Percentiles rank a stretch among this genome's conserved stretches.
These are phyloP conservation scores for Ailuropoda melanoleuca DNA, from an alignment of 2,113 vertebrate species.

Conservation along the genomic window DNA sequence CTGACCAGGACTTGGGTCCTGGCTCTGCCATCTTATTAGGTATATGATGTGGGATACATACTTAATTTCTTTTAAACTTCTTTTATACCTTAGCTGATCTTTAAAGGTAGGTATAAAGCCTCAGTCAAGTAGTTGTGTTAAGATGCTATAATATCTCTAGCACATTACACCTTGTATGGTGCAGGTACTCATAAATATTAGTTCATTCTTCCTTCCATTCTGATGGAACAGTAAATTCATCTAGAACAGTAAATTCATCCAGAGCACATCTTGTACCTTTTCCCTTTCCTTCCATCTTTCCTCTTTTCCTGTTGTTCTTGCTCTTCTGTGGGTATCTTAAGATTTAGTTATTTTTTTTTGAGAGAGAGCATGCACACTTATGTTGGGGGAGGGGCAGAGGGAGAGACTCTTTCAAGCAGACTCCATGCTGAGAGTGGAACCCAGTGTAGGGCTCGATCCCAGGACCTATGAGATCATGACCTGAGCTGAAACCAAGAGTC, in stretches of 20 bases:
- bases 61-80: neutral
- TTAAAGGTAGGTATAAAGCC: neutral
- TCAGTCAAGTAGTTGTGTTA: constrained; percentile 4
- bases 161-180: neutral
- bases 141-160: neutral
- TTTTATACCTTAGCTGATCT: neutral
- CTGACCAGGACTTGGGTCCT: neutral
- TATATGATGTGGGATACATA: neutral
- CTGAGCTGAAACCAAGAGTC: neutral
- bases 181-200: neutral
- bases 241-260: neutral
- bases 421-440: neutral
- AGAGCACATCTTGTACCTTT: neutral
- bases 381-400: neutral
- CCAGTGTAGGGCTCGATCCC: neutral
- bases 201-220: constrained; percentile 1
- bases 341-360: neutral
- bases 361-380: neutral
- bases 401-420: neutral
- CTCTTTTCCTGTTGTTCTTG: neutral
- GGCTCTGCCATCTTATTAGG: neutral
- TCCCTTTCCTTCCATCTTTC: neutral
- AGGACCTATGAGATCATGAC: neutral
- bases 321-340: neutral
- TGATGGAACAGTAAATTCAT: neutral